Evolutionary conservation across 2,888 invertebrate genomes (phyloP), one percentile per base, ranked within the genome.

Genomic region (Dryocosmus kuriphilus): DNA sequence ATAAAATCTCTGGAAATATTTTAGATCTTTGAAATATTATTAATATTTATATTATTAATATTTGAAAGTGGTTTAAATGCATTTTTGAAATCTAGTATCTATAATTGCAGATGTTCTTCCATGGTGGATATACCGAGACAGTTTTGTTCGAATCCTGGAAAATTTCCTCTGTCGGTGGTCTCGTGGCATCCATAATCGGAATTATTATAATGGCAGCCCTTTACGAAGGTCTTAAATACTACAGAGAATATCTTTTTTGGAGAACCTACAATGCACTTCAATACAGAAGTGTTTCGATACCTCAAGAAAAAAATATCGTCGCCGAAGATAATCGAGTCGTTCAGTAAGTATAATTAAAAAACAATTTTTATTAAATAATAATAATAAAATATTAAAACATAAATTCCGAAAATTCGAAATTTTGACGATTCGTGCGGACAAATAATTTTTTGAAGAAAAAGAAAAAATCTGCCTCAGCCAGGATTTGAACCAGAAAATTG

Each of bases 181-280:
- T 99, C 86, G 92, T 98, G 79, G 96, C 96, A 62, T 98, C 99
- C 6, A 98, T 98, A 94, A 92, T 98, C 82, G 96, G 96, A 65
- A 97, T 99, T 87, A 97, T 98, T 90, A 93, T 98, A 82, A 94
- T 99, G 94, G 98, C 98, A 8, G 94, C 98, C 75, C 93, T 98
- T 35, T 99, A 99, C 91, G 99, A 99, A 93, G 98, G 98, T 0
- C 94, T 99, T 4, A 99, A 99, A 93, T 98, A 97, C 92, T 95
- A 95, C 85, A 93, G 95, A 92, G 94, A 92, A 86, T 89, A 89
- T 92, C 93, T 97, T 67, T 95, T 97, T 90, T 97, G 97, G 96
- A 96, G 95, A 93, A 96, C 97, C 2, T 97, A 97, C 91, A 96
- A 96, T 87, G 94, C 96, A 5, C 93, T 97, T 61, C 97, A 97